Evolutionary conservation across 2,888 invertebrate species (phyloP), one percentile per base, ranked within the genome.

Genomic region (Carcina quercana): DNA sequence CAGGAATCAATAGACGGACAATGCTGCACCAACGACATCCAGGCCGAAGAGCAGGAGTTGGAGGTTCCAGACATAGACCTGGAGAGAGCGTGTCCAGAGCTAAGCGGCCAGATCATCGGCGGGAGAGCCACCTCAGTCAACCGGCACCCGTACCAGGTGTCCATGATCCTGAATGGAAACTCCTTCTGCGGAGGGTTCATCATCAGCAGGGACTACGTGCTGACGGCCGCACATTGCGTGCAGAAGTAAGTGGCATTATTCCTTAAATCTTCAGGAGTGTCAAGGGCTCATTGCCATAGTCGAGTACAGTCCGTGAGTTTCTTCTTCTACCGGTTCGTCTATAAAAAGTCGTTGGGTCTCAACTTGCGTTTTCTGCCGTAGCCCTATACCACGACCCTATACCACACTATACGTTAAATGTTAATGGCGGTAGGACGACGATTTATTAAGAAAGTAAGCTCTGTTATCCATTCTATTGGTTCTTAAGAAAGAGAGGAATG

Each of bases 121-220:
- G 83, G 84, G 0, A 47, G 64, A 13, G 59, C 76, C 0, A 79
- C 79, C 14, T 73, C 79, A 0, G 67, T 84, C 6, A 63, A 58
- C 25, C 47, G 80, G 21, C 79, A 80, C 19, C 84, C 84, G 8
- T 32, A 69, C 37, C 76, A 78, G 44, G 83, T 74, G 37, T 78
- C 80, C 0, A 79, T 85, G 76, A 69, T 84, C 21, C 38, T 82
- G 4, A 83, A 84, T 34, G 68, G 78, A 0, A 83, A 76, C 52
- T 75, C 82, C 0, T 82, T 83, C 50, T 85, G 84, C 37, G 84
- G 85, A 8, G 85, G 85, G 0, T 82, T 83, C 43, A 74, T 85
- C 34, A 67, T 85, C 45, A 74, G 82, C 37, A 51, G 43, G 12
- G 63, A 71, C 22, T 71, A 71, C 35, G 73, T 83, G 28, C 38